Percentiles rank a stretch among this genome's conserved stretches.
Conservation (phyloP, 2,888 invertebrate genomes). For the Yponomeuta cagnagella region DNA sequence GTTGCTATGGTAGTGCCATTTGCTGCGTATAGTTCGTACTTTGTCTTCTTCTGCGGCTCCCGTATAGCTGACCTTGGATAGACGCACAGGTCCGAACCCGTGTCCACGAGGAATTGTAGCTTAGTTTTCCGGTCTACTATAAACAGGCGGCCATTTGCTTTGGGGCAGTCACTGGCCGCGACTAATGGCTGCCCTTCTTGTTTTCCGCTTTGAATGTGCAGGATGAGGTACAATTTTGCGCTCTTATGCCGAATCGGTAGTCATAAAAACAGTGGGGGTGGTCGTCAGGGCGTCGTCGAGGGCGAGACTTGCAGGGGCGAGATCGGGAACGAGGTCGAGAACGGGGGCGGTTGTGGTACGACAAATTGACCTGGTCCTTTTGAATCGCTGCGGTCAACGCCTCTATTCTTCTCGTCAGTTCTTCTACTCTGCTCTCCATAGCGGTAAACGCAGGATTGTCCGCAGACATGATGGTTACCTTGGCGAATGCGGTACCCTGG, state of each 20-base stretch:
- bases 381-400: no score
- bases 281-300: background rate
- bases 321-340: no score
- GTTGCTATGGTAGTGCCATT: slow-evolving; percentile 1
- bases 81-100: slow-evolving; percentile 26
- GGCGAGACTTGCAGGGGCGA: no score
- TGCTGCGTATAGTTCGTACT: slow-evolving; percentile 20
- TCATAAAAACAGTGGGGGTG: slow-evolving; percentile 22
- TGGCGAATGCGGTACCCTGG: no score
- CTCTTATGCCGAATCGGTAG: slow-evolving; percentile 17
- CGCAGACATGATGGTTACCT: no score
- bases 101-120: slow-evolving; percentile 25
- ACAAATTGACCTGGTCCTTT: no score
- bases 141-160: slow-evolving; percentile 27
- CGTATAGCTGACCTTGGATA: slow-evolving; percentile 20
- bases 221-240: no score
- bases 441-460: no score
- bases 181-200: slow-evolving; percentile 25
- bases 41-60: slow-evolving; percentile 19
- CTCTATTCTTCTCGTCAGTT: no score
- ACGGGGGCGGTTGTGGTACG: no score
- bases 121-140: slow-evolving; percentile 26
- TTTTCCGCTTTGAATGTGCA: no score
- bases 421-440: no score
- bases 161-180: slow-evolving; percentile 26